Conservation (phyloP, 2,113 vertebrate species). For the Malurus alboscapulatus region DNA sequence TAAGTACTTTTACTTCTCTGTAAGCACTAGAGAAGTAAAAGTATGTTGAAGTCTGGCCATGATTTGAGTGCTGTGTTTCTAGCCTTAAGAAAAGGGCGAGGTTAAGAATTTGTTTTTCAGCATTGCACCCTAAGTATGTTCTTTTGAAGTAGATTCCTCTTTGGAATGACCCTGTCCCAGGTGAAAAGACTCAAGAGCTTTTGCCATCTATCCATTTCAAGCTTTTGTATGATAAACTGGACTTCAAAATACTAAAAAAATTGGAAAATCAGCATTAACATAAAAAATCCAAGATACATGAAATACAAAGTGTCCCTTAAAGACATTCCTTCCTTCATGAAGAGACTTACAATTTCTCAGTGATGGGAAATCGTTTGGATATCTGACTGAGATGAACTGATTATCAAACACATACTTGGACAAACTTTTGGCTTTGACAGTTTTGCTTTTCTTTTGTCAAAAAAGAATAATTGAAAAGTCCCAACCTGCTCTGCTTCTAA, state of each 20-base stretch:
- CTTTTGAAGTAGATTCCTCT: not conserved
- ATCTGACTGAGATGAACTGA: not conserved
- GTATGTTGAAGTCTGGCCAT: not conserved
- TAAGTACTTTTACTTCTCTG: not conserved
- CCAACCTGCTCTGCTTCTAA: not conserved
- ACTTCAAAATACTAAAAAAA: not conserved
- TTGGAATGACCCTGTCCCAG: not conserved
- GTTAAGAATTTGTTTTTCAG: not conserved
- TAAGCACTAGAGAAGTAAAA: not conserved
- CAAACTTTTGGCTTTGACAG: not conserved
- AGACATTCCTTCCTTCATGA: not conserved
- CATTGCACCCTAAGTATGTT: not conserved
- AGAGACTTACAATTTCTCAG: not conserved
- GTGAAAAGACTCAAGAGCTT: not conserved
- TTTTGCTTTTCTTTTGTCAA: not conserved
- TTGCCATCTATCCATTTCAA: not conserved
- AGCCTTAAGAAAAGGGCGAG: not conserved
- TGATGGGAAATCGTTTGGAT: not conserved
- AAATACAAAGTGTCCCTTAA: not conserved
- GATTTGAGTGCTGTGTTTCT: not conserved
- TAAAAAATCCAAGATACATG: not conserved
- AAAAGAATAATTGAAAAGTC: not conserved
- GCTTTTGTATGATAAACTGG: not conserved
- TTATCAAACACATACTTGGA: not conserved
- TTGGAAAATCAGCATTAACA: not conserved